Percentiles rank a stretch among this genome's conserved stretches.
These are phyloP conservation scores for Pantelozetes paolii DNA, from an alignment of 2,888 invertebrate genomes.

Conservation along the genomic window DNA sequence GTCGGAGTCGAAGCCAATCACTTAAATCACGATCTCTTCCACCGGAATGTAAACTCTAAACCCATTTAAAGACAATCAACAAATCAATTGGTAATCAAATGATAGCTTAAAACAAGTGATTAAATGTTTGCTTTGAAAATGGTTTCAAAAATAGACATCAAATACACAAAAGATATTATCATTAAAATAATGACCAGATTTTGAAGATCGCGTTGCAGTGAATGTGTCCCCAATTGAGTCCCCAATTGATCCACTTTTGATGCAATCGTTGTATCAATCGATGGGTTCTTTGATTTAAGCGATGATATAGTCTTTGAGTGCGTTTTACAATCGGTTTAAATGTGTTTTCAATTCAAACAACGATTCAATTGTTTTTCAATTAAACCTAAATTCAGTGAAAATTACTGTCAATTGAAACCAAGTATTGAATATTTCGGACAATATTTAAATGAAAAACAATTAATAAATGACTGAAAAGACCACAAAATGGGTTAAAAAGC, in stretches of 20 bases:
- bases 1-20: slow-evolving; percentile 20
- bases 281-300: neutral
- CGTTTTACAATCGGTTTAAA: neutral
- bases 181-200: slow-evolving; percentile 26
- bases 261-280: neutral
- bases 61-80: neutral
- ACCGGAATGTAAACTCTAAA: slow-evolving; percentile 22
- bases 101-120: neutral
- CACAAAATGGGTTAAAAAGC: slow-evolving; percentile 24
- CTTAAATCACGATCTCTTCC: slow-evolving; percentile 25
- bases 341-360: neutral
- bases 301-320: too few species aligned
- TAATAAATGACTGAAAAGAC: neutral
- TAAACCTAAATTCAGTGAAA: too few species aligned
- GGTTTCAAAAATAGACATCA: too few species aligned
- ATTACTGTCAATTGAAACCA: too few species aligned
- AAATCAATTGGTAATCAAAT: neutral
- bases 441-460: too few species aligned
- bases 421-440: too few species aligned
- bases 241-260: slow-evolving; percentile 31
- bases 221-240: too few species aligned
- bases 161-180: too few species aligned
- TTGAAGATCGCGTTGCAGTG: slow-evolving; percentile 28
- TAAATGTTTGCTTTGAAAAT: neutral
- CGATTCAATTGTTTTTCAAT: too few species aligned